A percentile compares a stretch with the other conserved stretches of the same genome.
Conservation (phyloP, 35 echinoderm and acorn worm genomes). For the Amphiura filiformis region DNA sequence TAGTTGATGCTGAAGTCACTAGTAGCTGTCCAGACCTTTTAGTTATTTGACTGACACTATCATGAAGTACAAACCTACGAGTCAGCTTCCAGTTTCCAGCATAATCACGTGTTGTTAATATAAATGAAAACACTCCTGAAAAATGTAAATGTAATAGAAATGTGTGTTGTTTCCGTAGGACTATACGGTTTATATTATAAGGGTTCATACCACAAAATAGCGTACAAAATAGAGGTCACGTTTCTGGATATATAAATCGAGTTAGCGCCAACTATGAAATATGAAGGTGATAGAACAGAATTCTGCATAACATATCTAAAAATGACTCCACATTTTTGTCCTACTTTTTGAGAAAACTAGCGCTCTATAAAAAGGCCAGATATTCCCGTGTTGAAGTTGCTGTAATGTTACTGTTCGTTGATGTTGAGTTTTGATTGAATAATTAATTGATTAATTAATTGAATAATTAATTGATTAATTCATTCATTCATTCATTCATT, state of each 20-base stretch:
- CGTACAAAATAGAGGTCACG: neutral
- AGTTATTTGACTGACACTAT: neutral
- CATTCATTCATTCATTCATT: too few species aligned
- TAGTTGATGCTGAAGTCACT: neutral
- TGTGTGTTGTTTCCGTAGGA: neutral
- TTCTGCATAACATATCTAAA: neutral
- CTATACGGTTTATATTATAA: neutral
- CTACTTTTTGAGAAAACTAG: neutral
- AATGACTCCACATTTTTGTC: neutral
- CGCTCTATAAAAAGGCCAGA: neutral
- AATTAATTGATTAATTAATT: too few species aligned
- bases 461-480: too few species aligned
- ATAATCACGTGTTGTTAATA: neutral
- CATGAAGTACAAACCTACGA: conserved; percentile 18
- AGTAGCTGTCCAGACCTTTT: neutral
- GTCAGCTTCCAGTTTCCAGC: neutral
- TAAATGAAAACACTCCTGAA: conserved; percentile 7
- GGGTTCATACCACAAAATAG: neutral
- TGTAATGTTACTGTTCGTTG: too few species aligned
- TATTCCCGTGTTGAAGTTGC: neutral
- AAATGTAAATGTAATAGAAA: too few species aligned
- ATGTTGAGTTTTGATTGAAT: too few species aligned
- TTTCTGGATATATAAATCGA: neutral
- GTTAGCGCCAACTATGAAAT: neutral
- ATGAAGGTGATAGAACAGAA: too few species aligned